Base-by-base conservation (phyloP, 2,888 invertebrate species). In the Lithophane leautieri region DNA sequence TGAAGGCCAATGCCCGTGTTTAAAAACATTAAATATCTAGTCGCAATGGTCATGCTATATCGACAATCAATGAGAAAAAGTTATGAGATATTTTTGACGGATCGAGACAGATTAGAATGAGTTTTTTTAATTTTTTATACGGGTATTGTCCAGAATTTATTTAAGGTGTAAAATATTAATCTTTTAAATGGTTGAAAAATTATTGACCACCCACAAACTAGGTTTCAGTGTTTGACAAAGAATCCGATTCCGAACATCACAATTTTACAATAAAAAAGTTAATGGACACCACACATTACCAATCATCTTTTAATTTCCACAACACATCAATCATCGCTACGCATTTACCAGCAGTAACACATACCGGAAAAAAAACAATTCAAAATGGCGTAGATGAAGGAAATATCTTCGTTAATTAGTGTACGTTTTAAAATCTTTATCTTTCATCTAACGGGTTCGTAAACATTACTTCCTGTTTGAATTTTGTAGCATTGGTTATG, bases 361-460 rank as follows among this genome's bases (percentile, higher is more conserved):
- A 62, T 52, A 79, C 50, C 56, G 63, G 56, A 66, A 81, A 78
- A 70, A 70, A 75, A 67, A 66, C 60, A 73, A 44, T 44, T 52
- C 34, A 69, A 70, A 84, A 84, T 66, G 52, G 61, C 52, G 66
- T 44, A 25, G 44, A 9, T 67, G 66, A 73, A 76, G 75, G 69
- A 76, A 83, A 86, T 73, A 79, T 84, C 70, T 60, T 66, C 70
- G 52, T 76, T 69, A 74, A 85, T 82, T 79, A 70, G 56, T 73
- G 54, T n/a, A 34, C 50, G 56, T 78, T 78, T 42, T 74, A 63
- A 76, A 82, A 77, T 82, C 79, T 79, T 82, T 79, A 78, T 70
- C 82, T 80, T 77, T 76, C 78, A 85, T 88, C 78, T 81, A 60
- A 67, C 73, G 75, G 76, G 68, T 83, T 84, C 83, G 84, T 82